Conservation (phyloP, 2,888 invertebrate species). For the Drosophila niveifrons region DNA sequence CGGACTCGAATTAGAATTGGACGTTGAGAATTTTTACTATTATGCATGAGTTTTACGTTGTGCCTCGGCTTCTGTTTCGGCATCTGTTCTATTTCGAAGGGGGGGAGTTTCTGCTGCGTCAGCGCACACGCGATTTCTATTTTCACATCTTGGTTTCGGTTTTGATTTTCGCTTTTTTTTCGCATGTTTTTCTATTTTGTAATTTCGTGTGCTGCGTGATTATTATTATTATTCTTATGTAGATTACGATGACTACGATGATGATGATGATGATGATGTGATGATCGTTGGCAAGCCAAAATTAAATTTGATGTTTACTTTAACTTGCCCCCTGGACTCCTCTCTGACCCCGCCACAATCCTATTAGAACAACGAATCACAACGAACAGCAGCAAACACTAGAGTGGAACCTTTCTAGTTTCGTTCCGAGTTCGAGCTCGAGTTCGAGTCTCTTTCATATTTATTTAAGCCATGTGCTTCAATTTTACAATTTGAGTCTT, state of each 20-base stretch:
- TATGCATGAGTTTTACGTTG: slow-evolving; percentile 48
- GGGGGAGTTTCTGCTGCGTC: slow-evolving; percentile 73
- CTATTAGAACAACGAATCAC: not conserved
- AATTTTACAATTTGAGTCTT: slow-evolving; percentile 56
- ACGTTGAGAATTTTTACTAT: slow-evolving; percentile 56
- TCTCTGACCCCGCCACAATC: not conserved
- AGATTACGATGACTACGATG: slow-evolving; percentile 43
- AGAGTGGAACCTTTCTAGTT: slow-evolving; percentile 14
- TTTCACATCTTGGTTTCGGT: slow-evolving; percentile 26
- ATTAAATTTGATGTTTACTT: slow-evolving; percentile 73
- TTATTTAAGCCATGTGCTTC: slow-evolving; percentile 70
- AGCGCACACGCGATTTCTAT: slow-evolving; percentile 69
- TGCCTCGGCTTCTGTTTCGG: slow-evolving; percentile 2
- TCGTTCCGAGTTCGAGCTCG: not conserved
- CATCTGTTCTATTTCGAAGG: slow-evolving; percentile 23
- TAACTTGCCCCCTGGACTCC: slow-evolving; percentile 6
- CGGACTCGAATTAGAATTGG: slow-evolving; percentile 34
- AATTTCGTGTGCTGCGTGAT: slow-evolving; percentile 44
- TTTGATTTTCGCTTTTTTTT: slow-evolving; percentile 29
- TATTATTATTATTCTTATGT: slow-evolving; percentile 61
- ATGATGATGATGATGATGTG: slow-evolving; percentile 57
- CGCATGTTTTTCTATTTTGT: slow-evolving; percentile 24
- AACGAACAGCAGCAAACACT: not conserved
- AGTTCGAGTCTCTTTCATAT: slow-evolving; percentile 24
- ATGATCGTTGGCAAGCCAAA: slow-evolving; percentile 53